A percentile compares a stretch with the other conserved stretches of the same genome.
phyloP scores from a whole-genome alignment of 2,797 vertebrate genomes.

The Brachyalestes nurse region DNA sequence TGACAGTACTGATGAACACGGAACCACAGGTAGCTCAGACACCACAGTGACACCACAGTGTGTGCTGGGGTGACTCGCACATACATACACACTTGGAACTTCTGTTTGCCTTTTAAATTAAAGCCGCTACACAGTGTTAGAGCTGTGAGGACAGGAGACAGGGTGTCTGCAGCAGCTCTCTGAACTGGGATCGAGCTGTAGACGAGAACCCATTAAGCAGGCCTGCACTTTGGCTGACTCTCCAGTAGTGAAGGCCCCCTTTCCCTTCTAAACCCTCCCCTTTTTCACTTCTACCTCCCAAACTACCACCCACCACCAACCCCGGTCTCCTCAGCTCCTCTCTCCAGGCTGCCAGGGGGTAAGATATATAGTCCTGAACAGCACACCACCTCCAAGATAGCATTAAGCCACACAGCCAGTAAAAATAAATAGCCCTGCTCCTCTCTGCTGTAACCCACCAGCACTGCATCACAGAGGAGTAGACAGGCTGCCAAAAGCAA shows the following conservation, averaged over 20 bases:
- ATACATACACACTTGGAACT: constrained; percentile 54
- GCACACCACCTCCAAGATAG: constrained; percentile 73
- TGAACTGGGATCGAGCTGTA: constrained; percentile 67
- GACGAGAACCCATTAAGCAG: constrained; percentile 69
- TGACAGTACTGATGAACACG: not conserved
- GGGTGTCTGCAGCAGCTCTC: constrained; percentile 75
- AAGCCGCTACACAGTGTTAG: constrained; percentile 41
- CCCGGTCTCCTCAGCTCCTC: constrained; percentile 36
- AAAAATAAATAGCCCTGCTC: constrained; percentile 71
- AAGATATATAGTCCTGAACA: constrained; percentile 70
- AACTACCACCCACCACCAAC: no score
- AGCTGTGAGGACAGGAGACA: constrained; percentile 66
- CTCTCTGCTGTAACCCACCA: constrained; percentile 32
- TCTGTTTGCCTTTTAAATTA: constrained; percentile 39
- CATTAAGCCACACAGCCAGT: constrained; percentile 68
- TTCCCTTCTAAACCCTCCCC: constrained; percentile 44
- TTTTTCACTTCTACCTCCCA: constrained; percentile 47
- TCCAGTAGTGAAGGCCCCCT: constrained; percentile 64
- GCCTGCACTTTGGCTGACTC: constrained; percentile 84
- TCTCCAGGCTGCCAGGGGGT: constrained; percentile 69
- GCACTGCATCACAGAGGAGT: constrained; percentile 30
- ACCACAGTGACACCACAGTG: not conserved
- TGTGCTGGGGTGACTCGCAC: not conserved
- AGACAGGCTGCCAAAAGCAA: constrained; percentile 21
- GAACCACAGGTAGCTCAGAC: not conserved